Conservation (phyloP, 2,888 invertebrate genomes). For the Coenonympha arcania region DNA sequence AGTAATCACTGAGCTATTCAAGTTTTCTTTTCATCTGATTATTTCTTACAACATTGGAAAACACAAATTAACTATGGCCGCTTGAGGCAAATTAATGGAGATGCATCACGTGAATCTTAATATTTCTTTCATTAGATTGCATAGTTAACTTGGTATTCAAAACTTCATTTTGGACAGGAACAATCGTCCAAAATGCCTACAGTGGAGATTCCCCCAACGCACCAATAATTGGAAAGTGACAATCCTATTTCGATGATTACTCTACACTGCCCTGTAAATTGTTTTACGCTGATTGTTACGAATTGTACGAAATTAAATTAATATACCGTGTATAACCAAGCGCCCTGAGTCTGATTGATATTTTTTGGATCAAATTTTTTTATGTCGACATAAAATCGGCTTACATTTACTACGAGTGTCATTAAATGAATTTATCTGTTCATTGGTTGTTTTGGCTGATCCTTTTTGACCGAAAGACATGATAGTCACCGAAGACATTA, state of each 20-base stretch:
- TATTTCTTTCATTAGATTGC: background rate
- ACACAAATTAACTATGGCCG: background rate
- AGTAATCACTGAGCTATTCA: too few relatives aligned
- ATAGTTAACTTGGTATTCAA: slow-evolving; percentile 7
- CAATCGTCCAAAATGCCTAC: slow-evolving; percentile 34
- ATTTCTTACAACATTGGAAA: too few relatives aligned
- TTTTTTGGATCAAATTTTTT: slow-evolving; percentile 20
- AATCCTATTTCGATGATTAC: slow-evolving; percentile 68
- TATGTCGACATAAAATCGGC: slow-evolving; percentile 15
- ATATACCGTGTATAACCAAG: slow-evolving; percentile 25
- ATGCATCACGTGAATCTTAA: background rate
- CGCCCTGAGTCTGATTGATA: slow-evolving; percentile 24
- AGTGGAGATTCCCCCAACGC: slow-evolving; percentile 43
- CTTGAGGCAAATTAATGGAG: background rate
- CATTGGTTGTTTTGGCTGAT: background rate
- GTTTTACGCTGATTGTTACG: slow-evolving; percentile 39
- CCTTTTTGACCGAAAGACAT: too few relatives aligned
- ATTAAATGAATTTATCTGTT: slow-evolving; percentile 12
- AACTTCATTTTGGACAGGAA: slow-evolving; percentile 23
- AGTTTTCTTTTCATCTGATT: too few relatives aligned
- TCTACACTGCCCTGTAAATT: slow-evolving; percentile 39
- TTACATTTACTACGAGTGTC: slow-evolving; percentile 9
- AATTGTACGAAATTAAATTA: slow-evolving; percentile 32
- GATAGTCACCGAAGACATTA: too few relatives aligned
- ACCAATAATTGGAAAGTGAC: slow-evolving; percentile 66